A percentile compares a stretch with the other conserved stretches of the same genome.
Evolutionary conservation across 2,113 vertebrate genomes (phyloP).

Genomic region (Archilochus colubris): DNA sequence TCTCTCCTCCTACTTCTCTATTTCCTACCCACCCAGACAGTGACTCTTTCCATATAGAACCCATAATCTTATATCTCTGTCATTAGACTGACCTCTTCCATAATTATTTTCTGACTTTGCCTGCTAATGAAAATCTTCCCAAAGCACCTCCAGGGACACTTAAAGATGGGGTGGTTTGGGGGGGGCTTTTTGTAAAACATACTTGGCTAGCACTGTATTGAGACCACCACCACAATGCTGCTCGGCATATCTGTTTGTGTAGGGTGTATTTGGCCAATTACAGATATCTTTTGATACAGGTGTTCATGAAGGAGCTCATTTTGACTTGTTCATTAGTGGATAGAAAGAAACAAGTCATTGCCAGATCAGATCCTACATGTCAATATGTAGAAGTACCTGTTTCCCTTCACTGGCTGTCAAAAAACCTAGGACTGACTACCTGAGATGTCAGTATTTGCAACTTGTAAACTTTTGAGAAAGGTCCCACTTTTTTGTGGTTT

Average conservation of each 20-base stretch:
- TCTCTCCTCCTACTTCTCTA: neutral
- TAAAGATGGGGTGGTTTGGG: neutral
- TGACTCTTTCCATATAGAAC: neutral
- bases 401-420: neutral
- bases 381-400: neutral
- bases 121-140: neutral
- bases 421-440: neutral
- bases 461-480: neutral
- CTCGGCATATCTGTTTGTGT: neutral
- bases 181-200: neutral
- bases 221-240: neutral
- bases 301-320: neutral
- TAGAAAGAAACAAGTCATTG: neutral
- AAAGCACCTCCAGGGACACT: neutral
- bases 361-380: neutral
- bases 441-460: neutral
- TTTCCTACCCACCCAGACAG: neutral
- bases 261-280: neutral
- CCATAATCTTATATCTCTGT: neutral
- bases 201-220: neutral
- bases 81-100: neutral
- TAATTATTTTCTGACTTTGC: neutral
- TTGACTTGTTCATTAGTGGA: neutral
- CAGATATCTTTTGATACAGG: neutral
- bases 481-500: neutral